Base-by-base conservation (phyloP, 2,797 vertebrate species). In the Dipus sagitta region DNA sequence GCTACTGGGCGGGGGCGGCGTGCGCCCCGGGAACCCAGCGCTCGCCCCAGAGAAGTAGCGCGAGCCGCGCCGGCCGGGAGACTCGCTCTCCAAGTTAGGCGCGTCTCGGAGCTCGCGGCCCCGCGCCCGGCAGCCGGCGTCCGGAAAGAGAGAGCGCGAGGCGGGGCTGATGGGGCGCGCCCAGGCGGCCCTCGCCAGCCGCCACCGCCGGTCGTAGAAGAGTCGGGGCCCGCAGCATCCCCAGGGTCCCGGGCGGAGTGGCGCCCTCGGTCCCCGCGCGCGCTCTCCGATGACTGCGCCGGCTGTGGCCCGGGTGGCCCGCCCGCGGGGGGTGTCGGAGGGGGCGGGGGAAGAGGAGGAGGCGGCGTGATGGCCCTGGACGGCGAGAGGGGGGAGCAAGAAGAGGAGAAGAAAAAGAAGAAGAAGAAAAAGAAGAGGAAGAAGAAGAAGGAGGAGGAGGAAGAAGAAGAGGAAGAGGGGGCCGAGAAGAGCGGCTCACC, bases 331-430 rank as follows among this genome's bases (percentile, higher is more conserved):
- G 96, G 96, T 94, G 95, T 83, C 58, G n/a, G 96, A 94, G 97
- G 97, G 97, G 96, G 96, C 97, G 96, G 95, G 96, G 97, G 95
- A 92, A 86, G 96, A 93, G 94, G 95, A 94, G 98, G 97, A 92
- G 97, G 97, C 96, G 82, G 95, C 94, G 97, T 98, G 97, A 98
- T 98, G 98, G 98, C 98, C 97, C 97, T 98, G 96, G 98, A 98
- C 96, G 98, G 98, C 94, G 98, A 98, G 94, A 96, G 97, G 95
- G 97, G 97, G 94, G 93, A 95, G 88, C 97, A 79, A n/a, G 97
- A 96, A 90, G 97, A 97, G 91, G 96, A 97, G 95, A 95, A 94
- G 96, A 94, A 95, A 81, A 96, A 97, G 96, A 97, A 96, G 95
- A 97, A 94, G 86, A 96, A 93, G 58, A 95, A 93, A 83, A 95